phyloP scores from a whole-genome alignment of 2,113 vertebrate species.

The Cygnus buccinator region DNA sequence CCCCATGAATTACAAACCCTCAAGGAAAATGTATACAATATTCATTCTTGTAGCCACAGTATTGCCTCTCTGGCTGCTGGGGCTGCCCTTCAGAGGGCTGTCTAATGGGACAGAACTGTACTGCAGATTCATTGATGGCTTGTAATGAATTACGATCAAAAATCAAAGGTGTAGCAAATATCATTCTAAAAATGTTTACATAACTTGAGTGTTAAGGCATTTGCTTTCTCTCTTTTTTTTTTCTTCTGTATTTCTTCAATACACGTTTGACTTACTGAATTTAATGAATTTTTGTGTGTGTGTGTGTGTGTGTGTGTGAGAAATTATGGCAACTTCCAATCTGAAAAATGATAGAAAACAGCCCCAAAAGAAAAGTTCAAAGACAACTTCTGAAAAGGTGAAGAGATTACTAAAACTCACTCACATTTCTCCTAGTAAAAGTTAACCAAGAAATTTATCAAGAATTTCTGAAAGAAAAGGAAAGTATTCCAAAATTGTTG shows the following conservation, averaged over 20 bases:
- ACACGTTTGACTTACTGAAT: not conserved
- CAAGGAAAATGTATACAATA: not conserved
- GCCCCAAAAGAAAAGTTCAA: not conserved
- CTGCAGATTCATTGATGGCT: not conserved
- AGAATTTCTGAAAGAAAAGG: not conserved
- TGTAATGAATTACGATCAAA: not conserved
- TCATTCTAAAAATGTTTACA: not conserved
- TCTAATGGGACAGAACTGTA: not conserved
- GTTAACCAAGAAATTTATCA: not conserved
- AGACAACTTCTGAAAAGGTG: not conserved
- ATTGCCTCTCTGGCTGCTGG: not conserved
- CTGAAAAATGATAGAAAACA: not conserved
- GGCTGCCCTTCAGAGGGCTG: fast-evolving
- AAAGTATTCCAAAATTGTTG: too few species aligned
- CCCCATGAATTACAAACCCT: not conserved
- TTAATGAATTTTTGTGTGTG: not conserved
- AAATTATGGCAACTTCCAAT: not conserved
- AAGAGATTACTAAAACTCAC: not conserved
- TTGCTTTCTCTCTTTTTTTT: not conserved
- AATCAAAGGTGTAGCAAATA: not conserved
- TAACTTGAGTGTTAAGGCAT: not conserved
- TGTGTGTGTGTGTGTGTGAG: not conserved
- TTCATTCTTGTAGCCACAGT: not conserved
- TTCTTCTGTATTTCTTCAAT: not conserved
- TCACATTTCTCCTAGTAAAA: not conserved